Evolutionary conservation across 1,140 invertebrate species (phyloP).

Genomic region (Nymphalis io): DNA sequence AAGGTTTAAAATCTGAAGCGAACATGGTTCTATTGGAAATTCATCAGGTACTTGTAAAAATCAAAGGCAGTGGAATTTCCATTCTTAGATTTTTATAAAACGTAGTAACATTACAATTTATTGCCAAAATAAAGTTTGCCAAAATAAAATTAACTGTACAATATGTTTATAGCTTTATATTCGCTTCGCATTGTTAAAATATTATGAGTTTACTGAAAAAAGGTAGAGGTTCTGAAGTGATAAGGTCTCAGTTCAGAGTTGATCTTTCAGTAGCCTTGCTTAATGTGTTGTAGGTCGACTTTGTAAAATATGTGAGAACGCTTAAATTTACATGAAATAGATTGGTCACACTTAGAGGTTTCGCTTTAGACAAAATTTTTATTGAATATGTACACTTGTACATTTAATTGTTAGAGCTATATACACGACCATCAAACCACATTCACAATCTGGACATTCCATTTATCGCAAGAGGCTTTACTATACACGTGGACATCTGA

Average conservation of each 20-base stretch:
- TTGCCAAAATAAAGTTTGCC: slow-evolving; percentile 10
- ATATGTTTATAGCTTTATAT: slow-evolving; percentile 42
- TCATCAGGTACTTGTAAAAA: slow-evolving; percentile 67
- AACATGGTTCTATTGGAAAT: slow-evolving; percentile 75
- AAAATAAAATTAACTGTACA: slow-evolving; percentile 21
- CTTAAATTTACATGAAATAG: slow-evolving; percentile 37
- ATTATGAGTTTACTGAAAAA: slow-evolving; percentile 40
- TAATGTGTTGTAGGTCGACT: slow-evolving; percentile 28
- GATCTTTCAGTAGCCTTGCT: slow-evolving; percentile 39
- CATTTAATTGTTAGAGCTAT: slow-evolving; percentile 30
- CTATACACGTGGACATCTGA: slow-evolving; percentile 18
- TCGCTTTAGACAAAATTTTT: slow-evolving; percentile 32
- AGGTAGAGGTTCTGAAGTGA: slow-evolving; percentile 6
- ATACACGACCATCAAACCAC: slow-evolving; percentile 24
- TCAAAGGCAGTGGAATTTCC: slow-evolving; percentile 59
- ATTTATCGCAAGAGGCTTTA: slow-evolving; percentile 23
- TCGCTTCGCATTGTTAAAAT: slow-evolving; percentile 39
- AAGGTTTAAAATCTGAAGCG: slow-evolving; percentile 53
- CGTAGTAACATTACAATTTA: slow-evolving; percentile 38
- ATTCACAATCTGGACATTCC: slow-evolving; percentile 23
- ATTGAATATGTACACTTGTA: slow-evolving; percentile 27
- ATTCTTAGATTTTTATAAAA: slow-evolving; percentile 36
- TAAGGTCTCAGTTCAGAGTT: slow-evolving; percentile 1
- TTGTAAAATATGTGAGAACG: slow-evolving; percentile 40
- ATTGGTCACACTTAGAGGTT: slow-evolving; percentile 45